Conservation (phyloP, 1,140 invertebrate genomes). For the Papilio helenus region DNA sequence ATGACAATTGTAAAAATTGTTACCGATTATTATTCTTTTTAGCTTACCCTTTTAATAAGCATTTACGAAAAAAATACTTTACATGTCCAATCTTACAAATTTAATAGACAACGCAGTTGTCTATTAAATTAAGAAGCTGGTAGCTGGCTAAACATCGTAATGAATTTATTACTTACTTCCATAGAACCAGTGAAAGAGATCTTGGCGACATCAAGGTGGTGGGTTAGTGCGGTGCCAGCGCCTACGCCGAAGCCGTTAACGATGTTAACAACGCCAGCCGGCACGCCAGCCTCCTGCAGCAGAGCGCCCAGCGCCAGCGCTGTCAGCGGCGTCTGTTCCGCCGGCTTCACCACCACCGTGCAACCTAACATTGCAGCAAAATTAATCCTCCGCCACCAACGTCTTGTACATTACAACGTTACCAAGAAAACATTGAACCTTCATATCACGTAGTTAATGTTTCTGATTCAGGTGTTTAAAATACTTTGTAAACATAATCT, state of each 20-base stretch:
- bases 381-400: neutral
- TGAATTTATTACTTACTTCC: slow-evolving; percentile 45
- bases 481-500: too few relatives aligned
- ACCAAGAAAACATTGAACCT: too few relatives aligned
- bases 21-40: too few relatives aligned
- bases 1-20: too few relatives aligned
- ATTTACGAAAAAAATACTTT: too few relatives aligned
- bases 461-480: too few relatives aligned
- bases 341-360: slow-evolving; percentile 61
- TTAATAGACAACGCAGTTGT: too few relatives aligned
- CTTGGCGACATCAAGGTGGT: slow-evolving; percentile 73
- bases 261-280: slow-evolving; percentile 92
- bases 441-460: too few relatives aligned
- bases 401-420: too few relatives aligned
- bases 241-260: slow-evolving; percentile 88
- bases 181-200: slow-evolving; percentile 84
- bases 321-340: slow-evolving; percentile 98
- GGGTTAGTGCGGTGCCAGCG: slow-evolving; percentile 87
- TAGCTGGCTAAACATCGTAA: neutral
- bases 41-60: too few relatives aligned
- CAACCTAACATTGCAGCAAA: neutral
- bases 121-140: too few relatives aligned
- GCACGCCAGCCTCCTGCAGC: slow-evolving; percentile 91
- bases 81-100: too few relatives aligned
- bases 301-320: slow-evolving; percentile 94